These are phyloP conservation scores for Clytia hemisphaerica DNA, from an alignment of 30 jellyfish, hydroid and myxozoan species.

Conservation along the genomic window DNA sequence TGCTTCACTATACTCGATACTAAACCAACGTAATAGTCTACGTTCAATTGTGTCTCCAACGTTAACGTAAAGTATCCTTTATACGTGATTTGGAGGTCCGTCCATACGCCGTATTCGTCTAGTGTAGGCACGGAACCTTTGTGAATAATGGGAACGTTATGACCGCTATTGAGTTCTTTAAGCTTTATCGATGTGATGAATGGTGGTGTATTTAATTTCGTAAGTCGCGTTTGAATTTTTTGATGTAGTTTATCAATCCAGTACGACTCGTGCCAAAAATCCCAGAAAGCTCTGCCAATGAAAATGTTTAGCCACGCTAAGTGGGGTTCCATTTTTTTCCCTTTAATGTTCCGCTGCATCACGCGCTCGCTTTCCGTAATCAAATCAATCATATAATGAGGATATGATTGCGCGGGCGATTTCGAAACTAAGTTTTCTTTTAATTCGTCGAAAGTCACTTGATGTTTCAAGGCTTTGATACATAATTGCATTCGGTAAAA, in stretches of 20 bases:
- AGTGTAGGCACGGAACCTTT: conserved; percentile 89
- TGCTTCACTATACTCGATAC: conserved; percentile 67
- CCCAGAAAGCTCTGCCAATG: conserved; percentile 98
- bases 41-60: conserved; percentile 89
- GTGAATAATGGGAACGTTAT: conserved; percentile 88
- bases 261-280: conserved; percentile 94
- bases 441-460: conserved; percentile 45
- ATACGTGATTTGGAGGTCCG: conserved; percentile 88
- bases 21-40: conserved; percentile 71
- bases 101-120: conserved; percentile 98
- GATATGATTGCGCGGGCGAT: conserved; percentile 69
- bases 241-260: conserved; percentile 90
- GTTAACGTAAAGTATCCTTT: conserved; percentile 94
- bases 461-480: conserved; percentile 80
- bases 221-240: conserved; percentile 79
- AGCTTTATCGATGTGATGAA: conserved; percentile 71
- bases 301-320: conserved; percentile 87
- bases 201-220: conserved; percentile 90
- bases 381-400: conserved; percentile 81
- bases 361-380: conserved; percentile 79
- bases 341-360: conserved; percentile 61
- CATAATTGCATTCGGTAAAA: conserved; percentile 92
- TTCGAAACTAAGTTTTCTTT: conserved; percentile 32
- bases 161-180: conserved; percentile 85
- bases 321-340: conserved; percentile 82